These are phyloP conservation scores for Sebastolobus alascanus DNA, from an alignment of 2,797 vertebrate species.

Conservation along the genomic window DNA sequence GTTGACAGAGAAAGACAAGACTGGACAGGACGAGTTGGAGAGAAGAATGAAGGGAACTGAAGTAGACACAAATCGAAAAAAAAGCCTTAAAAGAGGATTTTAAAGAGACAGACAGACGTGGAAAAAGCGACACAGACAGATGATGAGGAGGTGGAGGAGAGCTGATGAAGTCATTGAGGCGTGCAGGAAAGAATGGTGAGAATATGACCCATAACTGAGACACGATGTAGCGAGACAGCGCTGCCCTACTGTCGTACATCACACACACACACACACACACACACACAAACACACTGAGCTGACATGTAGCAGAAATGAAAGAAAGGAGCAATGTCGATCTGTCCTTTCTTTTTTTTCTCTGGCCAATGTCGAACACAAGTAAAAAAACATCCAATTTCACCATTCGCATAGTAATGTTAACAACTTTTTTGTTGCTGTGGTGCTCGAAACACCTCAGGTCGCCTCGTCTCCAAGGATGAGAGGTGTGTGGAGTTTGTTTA, in stretches of 20 bases:
- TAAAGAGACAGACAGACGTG: constrained; percentile 40
- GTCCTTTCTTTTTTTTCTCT: constrained; percentile 12
- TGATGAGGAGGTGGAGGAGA: constrained; percentile 74
- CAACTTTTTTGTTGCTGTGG: neutral
- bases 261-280: constrained; percentile 41
- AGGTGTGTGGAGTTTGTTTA: constrained; percentile 9
- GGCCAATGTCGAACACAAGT: constrained; percentile 1
- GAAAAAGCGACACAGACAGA: constrained; percentile 56
- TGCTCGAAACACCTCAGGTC: neutral
- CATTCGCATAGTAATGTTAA: constrained; percentile 3
- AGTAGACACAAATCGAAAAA: neutral
- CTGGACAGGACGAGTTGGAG: constrained; percentile 12
- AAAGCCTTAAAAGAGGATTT: constrained; percentile 20
- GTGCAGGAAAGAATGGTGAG: constrained; percentile 67
- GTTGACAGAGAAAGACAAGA: constrained; percentile 9
- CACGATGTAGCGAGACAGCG: constrained; percentile 61
- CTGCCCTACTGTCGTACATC: constrained; percentile 49
- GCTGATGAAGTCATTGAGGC: constrained; percentile 71
- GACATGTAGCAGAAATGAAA: constrained; percentile 39
- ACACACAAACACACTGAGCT: constrained; percentile 28
- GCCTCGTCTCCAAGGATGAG: neutral
- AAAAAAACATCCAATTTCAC: constrained; percentile 1
- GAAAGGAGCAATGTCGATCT: constrained; percentile 39
- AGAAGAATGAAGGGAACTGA: constrained; percentile 14
- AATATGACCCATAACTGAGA: constrained; percentile 74